Conservation (phyloP, 2,113 vertebrate species). For the Antennarius striatus region DNA sequence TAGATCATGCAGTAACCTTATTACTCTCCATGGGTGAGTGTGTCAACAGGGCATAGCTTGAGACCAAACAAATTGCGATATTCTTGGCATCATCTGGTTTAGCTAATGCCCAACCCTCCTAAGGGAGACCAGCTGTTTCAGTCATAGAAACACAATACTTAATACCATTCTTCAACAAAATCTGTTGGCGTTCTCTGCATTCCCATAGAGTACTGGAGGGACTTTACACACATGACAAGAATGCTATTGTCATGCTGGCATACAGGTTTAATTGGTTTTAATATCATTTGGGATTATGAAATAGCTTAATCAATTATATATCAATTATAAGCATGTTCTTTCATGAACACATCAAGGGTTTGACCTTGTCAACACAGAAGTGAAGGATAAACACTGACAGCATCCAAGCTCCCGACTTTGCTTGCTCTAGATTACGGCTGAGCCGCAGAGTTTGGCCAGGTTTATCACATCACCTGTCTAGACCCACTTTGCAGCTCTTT, state of each 20-base stretch:
- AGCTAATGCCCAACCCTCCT: constrained; percentile 54
- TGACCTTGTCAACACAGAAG: constrained; percentile 11
- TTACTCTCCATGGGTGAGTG: constrained; percentile 35
- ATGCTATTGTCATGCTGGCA: not conserved
- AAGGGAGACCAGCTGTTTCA: constrained; percentile 63
- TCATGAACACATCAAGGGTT: constrained; percentile 4
- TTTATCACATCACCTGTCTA: constrained; percentile 59
- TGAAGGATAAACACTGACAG: constrained; percentile 19
- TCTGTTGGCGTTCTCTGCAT: constrained; percentile 44
- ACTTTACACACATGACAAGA: constrained; percentile 28
- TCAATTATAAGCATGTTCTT: not conserved
- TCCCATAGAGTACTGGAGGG: constrained; percentile 35
- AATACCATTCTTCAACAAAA: constrained; percentile 48
- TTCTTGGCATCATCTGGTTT: constrained; percentile 65
- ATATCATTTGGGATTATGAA: not conserved
- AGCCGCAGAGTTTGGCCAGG: constrained; percentile 31
- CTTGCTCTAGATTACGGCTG: constrained; percentile 37
- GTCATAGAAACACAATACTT: constrained; percentile 51
- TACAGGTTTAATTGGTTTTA: not conserved
- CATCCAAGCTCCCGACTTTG: constrained; percentile 28
- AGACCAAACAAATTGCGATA: constrained; percentile 73
- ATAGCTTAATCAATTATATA: not conserved
- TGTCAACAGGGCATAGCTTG: constrained; percentile 45
- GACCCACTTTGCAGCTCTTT: constrained; percentile 58
- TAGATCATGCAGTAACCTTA: constrained; percentile 43